These are phyloP conservation scores for Alligator sinensis DNA, from an alignment of 2,113 vertebrate species.

Conservation along the genomic window DNA sequence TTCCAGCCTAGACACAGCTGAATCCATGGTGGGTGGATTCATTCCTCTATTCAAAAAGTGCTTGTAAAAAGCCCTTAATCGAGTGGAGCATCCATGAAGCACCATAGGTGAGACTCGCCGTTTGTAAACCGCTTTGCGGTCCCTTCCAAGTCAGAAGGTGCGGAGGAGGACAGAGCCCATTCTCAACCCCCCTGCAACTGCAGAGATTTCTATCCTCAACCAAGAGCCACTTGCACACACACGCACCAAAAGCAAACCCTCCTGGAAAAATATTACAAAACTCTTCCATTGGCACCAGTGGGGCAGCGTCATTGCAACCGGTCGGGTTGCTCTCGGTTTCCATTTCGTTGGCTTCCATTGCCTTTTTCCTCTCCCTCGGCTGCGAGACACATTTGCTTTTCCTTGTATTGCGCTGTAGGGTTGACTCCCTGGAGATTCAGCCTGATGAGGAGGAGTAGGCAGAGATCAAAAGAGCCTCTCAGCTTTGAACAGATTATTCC, in stretches of 20 bases:
- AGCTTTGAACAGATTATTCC: conserved; percentile 84
- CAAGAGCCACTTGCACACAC: neutral
- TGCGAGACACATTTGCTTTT: conserved; percentile 71
- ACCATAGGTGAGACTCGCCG: rapidly evolving
- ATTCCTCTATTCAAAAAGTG: neutral
- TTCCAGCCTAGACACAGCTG: neutral
- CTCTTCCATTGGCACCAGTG: conserved; percentile 68
- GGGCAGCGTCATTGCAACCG: conserved; percentile 67
- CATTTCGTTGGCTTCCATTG: conserved; percentile 73
- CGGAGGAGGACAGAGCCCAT: neutral
- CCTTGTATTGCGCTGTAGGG: conserved; percentile 64
- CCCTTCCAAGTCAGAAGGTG: neutral
- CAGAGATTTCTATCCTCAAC: neutral
- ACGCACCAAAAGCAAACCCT: conserved; percentile 69
- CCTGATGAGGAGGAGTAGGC: conserved; percentile 79
- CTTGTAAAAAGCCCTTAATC: neutral
- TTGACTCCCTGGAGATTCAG: conserved; percentile 80
- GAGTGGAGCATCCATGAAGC: rapidly evolving
- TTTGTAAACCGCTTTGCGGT: neutral
- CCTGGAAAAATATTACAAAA: conserved; percentile 72
- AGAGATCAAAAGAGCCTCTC: conserved; percentile 80
- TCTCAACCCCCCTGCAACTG: neutral
- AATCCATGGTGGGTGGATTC: neutral
- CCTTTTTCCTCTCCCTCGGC: conserved; percentile 70
- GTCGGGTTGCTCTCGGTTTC: conserved; percentile 71